phyloP scores from a whole-genome alignment of 2,797 vertebrate genomes.

The Aldrovandia affinis region DNA sequence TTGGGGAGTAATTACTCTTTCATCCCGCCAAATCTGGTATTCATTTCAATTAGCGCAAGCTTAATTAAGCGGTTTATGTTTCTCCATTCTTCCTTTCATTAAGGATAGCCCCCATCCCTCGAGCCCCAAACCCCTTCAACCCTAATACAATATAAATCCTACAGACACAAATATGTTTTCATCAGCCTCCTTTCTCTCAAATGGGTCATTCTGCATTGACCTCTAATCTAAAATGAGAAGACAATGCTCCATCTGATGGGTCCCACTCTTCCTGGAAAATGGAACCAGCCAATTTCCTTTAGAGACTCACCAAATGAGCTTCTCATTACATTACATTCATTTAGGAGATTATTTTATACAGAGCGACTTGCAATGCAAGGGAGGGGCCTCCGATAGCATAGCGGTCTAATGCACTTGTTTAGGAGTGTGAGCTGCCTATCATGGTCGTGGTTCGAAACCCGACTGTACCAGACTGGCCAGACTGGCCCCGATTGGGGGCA shows the following conservation, averaged over 20 bases:
- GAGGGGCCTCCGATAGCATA: too few relatives aligned
- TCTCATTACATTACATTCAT: too few relatives aligned
- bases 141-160: not conserved
- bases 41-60: slow-evolving; percentile 18
- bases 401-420: too few relatives aligned
- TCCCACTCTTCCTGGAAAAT: not conserved
- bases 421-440: too few relatives aligned
- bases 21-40: not conserved
- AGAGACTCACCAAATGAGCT: too few relatives aligned
- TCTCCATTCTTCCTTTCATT: slow-evolving; percentile 3
- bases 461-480: too few relatives aligned
- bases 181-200: not conserved
- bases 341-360: too few relatives aligned
- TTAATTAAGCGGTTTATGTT: slow-evolving; percentile 16
- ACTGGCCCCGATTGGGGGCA: too few relatives aligned
- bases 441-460: too few relatives aligned
- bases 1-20: slow-evolving; percentile 18
- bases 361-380: too few relatives aligned
- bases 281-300: not conserved
- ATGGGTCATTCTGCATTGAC: not conserved
- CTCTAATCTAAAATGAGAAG: not conserved
- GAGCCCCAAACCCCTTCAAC: not conserved
- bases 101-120: not conserved
- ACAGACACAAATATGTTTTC: not conserved
- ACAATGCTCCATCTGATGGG: not conserved